Evolutionary conservation across 30 jellyfish, hydroid and myxozoan genomes (phyloP).

Genomic region (Cassiopea xamachana): DNA sequence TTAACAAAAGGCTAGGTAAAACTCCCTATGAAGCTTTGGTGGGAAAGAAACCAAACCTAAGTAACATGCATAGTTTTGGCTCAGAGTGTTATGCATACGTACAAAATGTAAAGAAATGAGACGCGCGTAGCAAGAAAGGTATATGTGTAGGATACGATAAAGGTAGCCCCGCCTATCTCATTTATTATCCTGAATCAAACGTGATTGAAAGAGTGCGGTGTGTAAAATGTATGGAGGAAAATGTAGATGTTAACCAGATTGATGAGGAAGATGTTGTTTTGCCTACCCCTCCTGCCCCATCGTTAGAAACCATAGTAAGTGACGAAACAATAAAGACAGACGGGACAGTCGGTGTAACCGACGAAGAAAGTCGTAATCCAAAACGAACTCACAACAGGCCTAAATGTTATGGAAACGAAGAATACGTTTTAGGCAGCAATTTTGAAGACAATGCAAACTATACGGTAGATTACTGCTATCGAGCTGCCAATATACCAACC

Average conservation of each 20-base stretch:
- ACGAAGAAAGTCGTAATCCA: conserved; percentile 12
- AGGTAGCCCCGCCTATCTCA: conserved; percentile 66
- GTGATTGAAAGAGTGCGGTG: conserved; percentile 38
- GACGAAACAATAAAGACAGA: neutral
- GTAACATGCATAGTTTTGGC: conserved; percentile 55
- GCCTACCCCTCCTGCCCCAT: conserved; percentile 6
- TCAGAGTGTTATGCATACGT: conserved; percentile 61
- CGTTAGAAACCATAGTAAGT: neutral
- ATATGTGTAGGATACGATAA: conserved; percentile 68
- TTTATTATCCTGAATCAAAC: conserved; percentile 47
- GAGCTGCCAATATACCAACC: conserved; percentile 35
- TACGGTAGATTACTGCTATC: conserved; percentile 3
- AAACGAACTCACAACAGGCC: conserved; percentile 15
- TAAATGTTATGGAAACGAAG: neutral
- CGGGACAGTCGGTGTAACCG: neutral
- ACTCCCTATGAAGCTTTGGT: conserved; percentile 57
- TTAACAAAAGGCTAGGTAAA: conserved; percentile 14
- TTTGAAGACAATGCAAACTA: conserved; percentile 3
- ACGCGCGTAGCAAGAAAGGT: conserved; percentile 55
- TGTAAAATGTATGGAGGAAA: conserved; percentile 41
- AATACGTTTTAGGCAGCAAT: neutral
- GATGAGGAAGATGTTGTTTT: neutral
- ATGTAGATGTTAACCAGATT: neutral
- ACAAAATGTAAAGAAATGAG: conserved; percentile 39
- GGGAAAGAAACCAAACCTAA: conserved; percentile 32